A percentile compares a stretch with the other conserved stretches of the same genome.
Evolutionary conservation across 1,140 invertebrate genomes (phyloP).

Genomic region (Zophobas morio): DNA sequence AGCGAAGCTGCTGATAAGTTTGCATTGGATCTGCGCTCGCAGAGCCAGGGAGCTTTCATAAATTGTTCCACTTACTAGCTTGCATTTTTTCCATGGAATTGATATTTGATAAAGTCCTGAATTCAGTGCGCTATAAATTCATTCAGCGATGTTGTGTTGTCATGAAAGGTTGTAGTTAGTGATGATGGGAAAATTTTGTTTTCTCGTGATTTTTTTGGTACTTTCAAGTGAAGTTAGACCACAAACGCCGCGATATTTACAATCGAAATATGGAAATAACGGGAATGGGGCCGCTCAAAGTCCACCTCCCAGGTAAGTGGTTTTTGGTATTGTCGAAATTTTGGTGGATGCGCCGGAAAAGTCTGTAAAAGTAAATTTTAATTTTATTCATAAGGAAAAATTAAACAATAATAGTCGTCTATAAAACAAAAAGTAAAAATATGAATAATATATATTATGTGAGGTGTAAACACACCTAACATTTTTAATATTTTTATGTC

Average conservation of each 20-base stretch:
- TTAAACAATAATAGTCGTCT: too few relatives aligned
- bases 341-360: constrained; percentile 21
- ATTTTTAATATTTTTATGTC: too few relatives aligned
- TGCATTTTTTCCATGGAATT: neutral
- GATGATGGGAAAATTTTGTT: constrained; percentile 25
- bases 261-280: constrained; percentile 26
- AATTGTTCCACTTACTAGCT: constrained; percentile 3
- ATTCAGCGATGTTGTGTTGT: constrained; percentile 4
- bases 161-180: neutral
- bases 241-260: constrained; percentile 2
- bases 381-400: neutral
- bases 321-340: neutral
- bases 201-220: neutral
- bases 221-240: neutral
- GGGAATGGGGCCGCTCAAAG: neutral
- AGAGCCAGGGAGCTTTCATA: neutral
- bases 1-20: constrained; percentile 7
- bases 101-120: constrained; percentile 8
- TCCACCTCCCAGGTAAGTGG: constrained; percentile 2
- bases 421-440: too few relatives aligned
- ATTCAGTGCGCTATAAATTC: constrained; percentile 20
- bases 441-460: too few relatives aligned
- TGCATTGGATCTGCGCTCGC: neutral
- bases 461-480: too few relatives aligned
- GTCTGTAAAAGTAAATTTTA: neutral